A percentile compares a stretch with the other conserved stretches of the same genome.
Evolutionary conservation across 1,140 invertebrate genomes (phyloP).

Genomic region (Galleria mellonella): DNA sequence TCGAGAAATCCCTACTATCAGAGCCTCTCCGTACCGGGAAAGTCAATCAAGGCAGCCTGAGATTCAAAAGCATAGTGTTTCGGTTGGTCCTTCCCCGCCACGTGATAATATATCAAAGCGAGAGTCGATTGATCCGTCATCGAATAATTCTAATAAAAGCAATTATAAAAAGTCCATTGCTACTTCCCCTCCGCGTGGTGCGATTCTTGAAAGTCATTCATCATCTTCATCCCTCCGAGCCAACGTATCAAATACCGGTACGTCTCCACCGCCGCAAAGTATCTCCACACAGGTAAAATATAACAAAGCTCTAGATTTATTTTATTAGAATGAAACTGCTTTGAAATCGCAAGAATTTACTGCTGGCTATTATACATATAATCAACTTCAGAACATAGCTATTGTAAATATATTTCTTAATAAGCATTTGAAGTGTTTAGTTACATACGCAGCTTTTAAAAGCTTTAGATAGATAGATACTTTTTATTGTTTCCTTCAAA

Average conservation of each 20-base stretch:
- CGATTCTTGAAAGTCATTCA: slow-evolving; percentile 14
- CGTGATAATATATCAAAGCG: slow-evolving; percentile 16
- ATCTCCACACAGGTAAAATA: slow-evolving; percentile 87
- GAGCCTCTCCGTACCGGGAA: slow-evolving; percentile 20
- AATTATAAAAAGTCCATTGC: slow-evolving; percentile 51
- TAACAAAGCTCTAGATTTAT: too few species aligned
- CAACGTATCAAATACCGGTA: slow-evolving; percentile 77
- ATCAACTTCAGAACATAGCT: too few species aligned
- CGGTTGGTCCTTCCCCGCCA: slow-evolving; percentile 55
- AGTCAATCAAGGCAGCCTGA: slow-evolving; percentile 12
- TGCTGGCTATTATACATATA: too few species aligned
- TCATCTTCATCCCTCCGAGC: slow-evolving; percentile 36
- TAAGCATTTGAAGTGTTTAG: too few species aligned
- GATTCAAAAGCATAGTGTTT: slow-evolving; percentile 33
- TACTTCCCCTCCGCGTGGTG: slow-evolving; percentile 31
- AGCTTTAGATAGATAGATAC: too few species aligned
- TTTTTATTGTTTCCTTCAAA: too few species aligned
- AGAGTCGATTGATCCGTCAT: neutral
- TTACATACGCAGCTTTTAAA: too few species aligned
- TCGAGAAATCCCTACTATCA: slow-evolving; percentile 8
- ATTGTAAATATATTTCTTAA: too few species aligned
- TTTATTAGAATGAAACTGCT: too few species aligned
- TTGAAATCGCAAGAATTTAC: too few species aligned
- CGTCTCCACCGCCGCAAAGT: slow-evolving; percentile 89
- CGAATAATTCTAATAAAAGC: slow-evolving; percentile 10